Percentiles rank a stretch among this genome's conserved stretches.
Evolutionary conservation across 1,140 invertebrate genomes (phyloP).

Genomic region (Drosophila novamexicana): DNA sequence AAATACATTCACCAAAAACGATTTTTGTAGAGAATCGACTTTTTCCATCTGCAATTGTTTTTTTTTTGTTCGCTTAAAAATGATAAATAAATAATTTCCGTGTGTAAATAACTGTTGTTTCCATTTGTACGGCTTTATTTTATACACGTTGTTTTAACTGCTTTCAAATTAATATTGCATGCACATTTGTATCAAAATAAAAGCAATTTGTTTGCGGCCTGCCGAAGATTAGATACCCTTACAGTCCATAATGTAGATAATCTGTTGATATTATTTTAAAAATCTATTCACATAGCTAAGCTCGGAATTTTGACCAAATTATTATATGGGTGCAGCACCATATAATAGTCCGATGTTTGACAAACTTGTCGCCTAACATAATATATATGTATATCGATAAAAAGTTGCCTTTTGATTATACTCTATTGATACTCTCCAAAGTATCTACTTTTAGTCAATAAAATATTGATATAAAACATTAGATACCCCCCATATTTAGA

Average conservation of each 20-base stretch:
- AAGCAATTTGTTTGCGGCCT: neutral
- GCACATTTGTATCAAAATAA: neutral
- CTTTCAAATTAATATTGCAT: conserved; percentile 7
- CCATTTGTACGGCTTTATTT: neutral
- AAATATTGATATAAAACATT: too few species aligned
- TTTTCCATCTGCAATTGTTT: neutral
- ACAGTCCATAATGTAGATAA: neutral
- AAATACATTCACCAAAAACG: neutral
- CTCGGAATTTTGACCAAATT: neutral
- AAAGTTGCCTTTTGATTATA: too few species aligned
- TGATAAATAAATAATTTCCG: neutral
- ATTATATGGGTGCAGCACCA: too few species aligned
- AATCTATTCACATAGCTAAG: too few species aligned
- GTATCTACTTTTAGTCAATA: too few species aligned
- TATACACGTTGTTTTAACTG: conserved; percentile 6
- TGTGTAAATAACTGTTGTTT: neutral
- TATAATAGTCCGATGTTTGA: too few species aligned
- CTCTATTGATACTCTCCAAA: too few species aligned
- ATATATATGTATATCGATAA: too few species aligned
- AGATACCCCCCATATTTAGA: neutral
- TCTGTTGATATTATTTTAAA: too few species aligned
- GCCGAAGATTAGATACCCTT: neutral
- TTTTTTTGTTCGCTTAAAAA: neutral
- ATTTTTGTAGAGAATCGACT: neutral
- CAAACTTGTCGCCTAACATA: too few species aligned